Evolutionary conservation across 2,113 vertebrate species (phyloP).

Genomic region (Amphilophus citrinellus): DNA sequence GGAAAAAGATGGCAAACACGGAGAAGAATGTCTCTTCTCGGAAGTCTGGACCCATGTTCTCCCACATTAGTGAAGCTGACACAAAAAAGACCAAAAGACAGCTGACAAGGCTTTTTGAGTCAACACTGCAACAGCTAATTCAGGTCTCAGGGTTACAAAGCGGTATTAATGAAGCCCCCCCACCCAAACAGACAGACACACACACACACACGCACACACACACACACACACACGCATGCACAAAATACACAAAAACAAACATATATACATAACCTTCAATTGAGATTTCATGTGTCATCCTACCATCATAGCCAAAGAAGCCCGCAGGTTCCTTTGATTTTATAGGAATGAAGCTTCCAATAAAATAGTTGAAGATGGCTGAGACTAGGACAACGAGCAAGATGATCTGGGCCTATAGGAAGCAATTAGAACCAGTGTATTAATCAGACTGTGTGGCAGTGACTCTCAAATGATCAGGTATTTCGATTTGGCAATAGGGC

Average conservation of each 20-base stretch:
- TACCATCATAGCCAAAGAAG: conserved; percentile 94
- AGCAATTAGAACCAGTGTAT: not conserved
- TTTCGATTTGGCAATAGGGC: not conserved
- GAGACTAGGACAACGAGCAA: conserved; percentile 90
- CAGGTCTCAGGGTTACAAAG: not conserved
- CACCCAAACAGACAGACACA: too few relatives aligned
- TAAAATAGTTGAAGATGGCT: conserved; percentile 93
- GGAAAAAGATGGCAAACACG: conserved; percentile 98
- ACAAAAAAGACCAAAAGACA: not conserved
- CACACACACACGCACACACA: too few relatives aligned
- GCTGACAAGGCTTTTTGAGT: not conserved
- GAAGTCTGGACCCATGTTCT: conserved; percentile 96
- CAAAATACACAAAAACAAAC: not conserved
- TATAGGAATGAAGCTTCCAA: conserved; percentile 92
- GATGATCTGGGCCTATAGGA: conserved; percentile 92
- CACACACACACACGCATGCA: too few relatives aligned
- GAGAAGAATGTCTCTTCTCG: conserved; percentile 90
- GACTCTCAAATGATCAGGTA: not conserved
- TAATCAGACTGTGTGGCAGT: not conserved
- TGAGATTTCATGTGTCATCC: not conserved
- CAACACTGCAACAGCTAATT: not conserved
- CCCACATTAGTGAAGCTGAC: conserved; percentile 89
- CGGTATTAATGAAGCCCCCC: not conserved
- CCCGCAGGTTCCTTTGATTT: conserved; percentile 88
- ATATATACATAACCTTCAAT: too few relatives aligned